These are phyloP conservation scores for Lasioglossum morio DNA, from an alignment of 2,888 invertebrate genomes.

Conservation along the genomic window DNA sequence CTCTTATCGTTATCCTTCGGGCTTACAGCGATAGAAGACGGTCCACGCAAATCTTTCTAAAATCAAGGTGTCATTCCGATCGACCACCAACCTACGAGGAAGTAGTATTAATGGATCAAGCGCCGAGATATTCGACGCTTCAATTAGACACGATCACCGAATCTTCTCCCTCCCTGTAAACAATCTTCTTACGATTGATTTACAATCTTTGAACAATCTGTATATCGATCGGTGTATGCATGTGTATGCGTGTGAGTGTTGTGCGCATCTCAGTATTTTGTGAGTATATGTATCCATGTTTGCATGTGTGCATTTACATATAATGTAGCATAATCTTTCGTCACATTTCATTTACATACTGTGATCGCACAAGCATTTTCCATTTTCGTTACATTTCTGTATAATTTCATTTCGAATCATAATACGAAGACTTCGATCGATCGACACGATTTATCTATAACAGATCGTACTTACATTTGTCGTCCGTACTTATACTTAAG, in stretches of 20 bases:
- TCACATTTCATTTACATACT: background rate
- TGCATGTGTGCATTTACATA: background rate
- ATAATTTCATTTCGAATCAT: background rate
- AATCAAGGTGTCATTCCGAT: slow-evolving; percentile 70
- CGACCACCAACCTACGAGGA: slow-evolving; percentile 79
- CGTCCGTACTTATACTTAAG: background rate
- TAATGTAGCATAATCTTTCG: background rate
- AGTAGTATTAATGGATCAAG: slow-evolving; percentile 75
- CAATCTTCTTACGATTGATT: background rate
- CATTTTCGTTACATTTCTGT: background rate
- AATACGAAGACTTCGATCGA: background rate
- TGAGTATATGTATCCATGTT: background rate
- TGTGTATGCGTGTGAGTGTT: background rate
- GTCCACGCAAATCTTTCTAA: slow-evolving; percentile 69
- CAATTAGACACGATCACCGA: slow-evolving; percentile 64
- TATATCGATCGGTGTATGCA: background rate
- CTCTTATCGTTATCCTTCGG: slow-evolving; percentile 75
- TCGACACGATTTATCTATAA: background rate
- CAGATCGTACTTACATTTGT: background rate
- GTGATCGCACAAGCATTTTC: background rate
- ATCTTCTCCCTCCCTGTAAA: slow-evolving; percentile 27
- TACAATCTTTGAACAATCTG: background rate
- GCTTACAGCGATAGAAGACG: slow-evolving; percentile 73
- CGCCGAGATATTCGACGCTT: slow-evolving; percentile 78
- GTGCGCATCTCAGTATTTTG: background rate